Percentiles rank a stretch among this genome's conserved stretches.
phyloP scores from a whole-genome alignment of 2,113 vertebrate species.

The Tetraodon nigroviridis region DNA sequence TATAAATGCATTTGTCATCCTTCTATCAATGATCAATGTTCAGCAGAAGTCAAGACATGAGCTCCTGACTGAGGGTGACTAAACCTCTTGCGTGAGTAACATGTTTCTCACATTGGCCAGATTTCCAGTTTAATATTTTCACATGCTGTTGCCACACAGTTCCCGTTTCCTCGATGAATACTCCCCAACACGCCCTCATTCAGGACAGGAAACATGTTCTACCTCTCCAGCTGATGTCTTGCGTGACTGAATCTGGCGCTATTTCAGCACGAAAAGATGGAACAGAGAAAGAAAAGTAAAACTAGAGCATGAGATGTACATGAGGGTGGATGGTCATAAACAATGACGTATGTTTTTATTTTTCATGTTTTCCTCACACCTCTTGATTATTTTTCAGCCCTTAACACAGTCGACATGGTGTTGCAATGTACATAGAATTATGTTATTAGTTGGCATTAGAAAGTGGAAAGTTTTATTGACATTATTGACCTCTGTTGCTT shows the following conservation, averaged over 20 bases:
- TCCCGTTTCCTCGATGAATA: background rate
- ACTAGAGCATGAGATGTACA: too few species aligned
- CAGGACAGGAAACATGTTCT: slow-evolving; percentile 18
- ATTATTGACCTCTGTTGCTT: too few species aligned
- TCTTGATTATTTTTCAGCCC: too few species aligned
- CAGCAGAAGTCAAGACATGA: slow-evolving; percentile 16
- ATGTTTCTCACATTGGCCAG: slow-evolving; percentile 19
- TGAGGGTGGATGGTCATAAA: too few species aligned
- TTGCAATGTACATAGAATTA: too few species aligned
- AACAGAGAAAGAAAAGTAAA: background rate
- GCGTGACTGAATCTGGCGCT: background rate
- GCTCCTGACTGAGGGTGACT: background rate
- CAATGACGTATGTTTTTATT: too few species aligned
- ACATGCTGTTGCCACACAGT: slow-evolving; percentile 14
- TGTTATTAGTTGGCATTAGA: too few species aligned
- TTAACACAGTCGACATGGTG: too few species aligned
- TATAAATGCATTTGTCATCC: slow-evolving; percentile 14
- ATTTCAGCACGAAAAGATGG: background rate
- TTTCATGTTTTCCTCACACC: too few species aligned
- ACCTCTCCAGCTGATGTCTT: slow-evolving; percentile 25
- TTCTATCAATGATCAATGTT: slow-evolving; percentile 2
- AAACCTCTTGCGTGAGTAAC: slow-evolving; percentile 1
- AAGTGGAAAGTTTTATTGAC: too few species aligned
- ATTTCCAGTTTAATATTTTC: slow-evolving; percentile 26
- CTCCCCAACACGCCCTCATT: slow-evolving; percentile 15